Evolutionary conservation across 1,140 invertebrate species (phyloP).

Genomic region (Achroia grisella): DNA sequence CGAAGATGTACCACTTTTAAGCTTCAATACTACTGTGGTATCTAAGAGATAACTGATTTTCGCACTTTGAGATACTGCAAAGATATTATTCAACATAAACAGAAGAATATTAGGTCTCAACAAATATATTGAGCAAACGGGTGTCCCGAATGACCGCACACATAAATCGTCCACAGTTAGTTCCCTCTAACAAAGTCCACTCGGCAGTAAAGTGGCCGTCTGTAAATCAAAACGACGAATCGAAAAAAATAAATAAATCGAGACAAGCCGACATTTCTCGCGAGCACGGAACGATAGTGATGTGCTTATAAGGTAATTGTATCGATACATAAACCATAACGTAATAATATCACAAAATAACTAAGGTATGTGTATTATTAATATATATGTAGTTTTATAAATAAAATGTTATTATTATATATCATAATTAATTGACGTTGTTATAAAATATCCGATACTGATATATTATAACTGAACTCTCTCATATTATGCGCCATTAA

Average conservation of each 20-base stretch:
- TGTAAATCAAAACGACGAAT: conserved; percentile 68
- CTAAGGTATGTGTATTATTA: too few relatives aligned
- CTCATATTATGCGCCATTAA: too few relatives aligned
- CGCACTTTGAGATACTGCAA: conserved; percentile 28
- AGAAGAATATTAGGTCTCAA: conserved; percentile 34
- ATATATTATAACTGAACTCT: too few relatives aligned
- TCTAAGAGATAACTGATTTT: background rate
- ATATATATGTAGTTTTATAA: too few relatives aligned
- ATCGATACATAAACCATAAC: background rate
- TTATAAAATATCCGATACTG: too few relatives aligned
- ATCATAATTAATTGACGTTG: too few relatives aligned
- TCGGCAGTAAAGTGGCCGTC: conserved; percentile 55
- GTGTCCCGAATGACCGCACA: conserved; percentile 35
- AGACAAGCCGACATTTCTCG: conserved; percentile 42
- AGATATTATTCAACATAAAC: conserved; percentile 36
- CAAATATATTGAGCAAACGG: conserved; percentile 53
- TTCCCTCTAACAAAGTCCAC: conserved; percentile 56
- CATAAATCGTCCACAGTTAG: conserved; percentile 65
- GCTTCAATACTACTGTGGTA: too few relatives aligned
- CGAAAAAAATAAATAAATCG: conserved; percentile 55
- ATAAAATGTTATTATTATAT: too few relatives aligned
- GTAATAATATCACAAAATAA: too few relatives aligned
- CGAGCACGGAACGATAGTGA: conserved; percentile 34
- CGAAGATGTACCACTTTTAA: too few relatives aligned
- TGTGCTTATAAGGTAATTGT: conserved; percentile 4